phyloP scores from a whole-genome alignment of 2,797 vertebrate genomes.

The Spea hammondii region DNA sequence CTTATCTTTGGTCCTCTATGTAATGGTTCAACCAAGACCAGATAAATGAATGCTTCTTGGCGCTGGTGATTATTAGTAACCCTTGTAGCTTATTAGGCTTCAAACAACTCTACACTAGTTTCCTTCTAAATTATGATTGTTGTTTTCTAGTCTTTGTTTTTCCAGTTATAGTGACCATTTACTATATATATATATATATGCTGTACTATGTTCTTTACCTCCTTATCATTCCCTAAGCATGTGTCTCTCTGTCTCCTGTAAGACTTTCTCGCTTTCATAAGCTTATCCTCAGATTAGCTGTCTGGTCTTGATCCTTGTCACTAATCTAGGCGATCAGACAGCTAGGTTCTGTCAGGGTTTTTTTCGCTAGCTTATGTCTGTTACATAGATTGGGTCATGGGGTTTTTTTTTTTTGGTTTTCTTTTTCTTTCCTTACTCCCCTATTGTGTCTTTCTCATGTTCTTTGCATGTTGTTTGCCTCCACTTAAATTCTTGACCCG shows the following conservation, averaged over 20 bases:
- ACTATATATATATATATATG: too few relatives aligned
- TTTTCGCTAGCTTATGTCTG: constrained; percentile 32
- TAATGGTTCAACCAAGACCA: too few relatives aligned
- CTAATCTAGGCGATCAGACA: constrained; percentile 37
- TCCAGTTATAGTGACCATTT: too few relatives aligned
- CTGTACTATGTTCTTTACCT: not conserved
- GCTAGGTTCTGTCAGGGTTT: constrained; percentile 11
- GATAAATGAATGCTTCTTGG: too few relatives aligned
- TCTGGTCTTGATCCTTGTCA: constrained; percentile 23
- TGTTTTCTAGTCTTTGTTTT: too few relatives aligned
- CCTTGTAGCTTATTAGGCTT: too few relatives aligned
- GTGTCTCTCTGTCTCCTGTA: constrained; percentile 31
- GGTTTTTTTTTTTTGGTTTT: not conserved
- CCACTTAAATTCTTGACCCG: too few relatives aligned
- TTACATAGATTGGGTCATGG: constrained; percentile 17
- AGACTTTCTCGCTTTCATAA: constrained; percentile 30
- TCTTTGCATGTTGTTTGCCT: too few relatives aligned
- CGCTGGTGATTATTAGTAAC: too few relatives aligned
- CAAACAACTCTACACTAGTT: too few relatives aligned
- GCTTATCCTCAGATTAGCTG: constrained; percentile 39
- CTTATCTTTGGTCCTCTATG: too few relatives aligned
- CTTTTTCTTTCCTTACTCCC: not conserved
- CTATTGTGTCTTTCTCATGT: not conserved
- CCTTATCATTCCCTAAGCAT: not conserved
- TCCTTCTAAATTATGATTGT: too few relatives aligned